Evolutionary conservation across 2,113 vertebrate genomes (phyloP), one percentile per base, ranked within the genome.

Genomic region (Taurulus bubalis): DNA sequence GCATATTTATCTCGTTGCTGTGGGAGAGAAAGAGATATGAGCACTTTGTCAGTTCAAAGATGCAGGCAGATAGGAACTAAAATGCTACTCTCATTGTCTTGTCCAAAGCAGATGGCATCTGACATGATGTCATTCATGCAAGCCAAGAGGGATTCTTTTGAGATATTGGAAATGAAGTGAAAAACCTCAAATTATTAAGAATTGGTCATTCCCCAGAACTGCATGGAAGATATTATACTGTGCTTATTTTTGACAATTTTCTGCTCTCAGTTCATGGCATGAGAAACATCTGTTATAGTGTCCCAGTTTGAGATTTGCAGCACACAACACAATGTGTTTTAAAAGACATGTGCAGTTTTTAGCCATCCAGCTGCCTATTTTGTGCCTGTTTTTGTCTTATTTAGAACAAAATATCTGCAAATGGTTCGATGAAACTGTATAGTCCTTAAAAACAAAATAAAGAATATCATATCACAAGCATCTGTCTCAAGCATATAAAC

Each of bases 91-190:
- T 80, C 58, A 72, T 71, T 80, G 79, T 89, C 76, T 60, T 7
- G 65, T 75, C 71, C 75, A n/a, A 65, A 87, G 68, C 84, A 90
- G 85, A 91, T 91, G 80, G n/a, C 85, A 90, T 90, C 83, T 63
- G 42, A 62, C 24, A 83, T 65, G 45, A 70, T 76, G 71, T 62
- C 70, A 77, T 80, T 68, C 76, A 66, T 69, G 70, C 47, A 32
- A 69, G 83, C 79, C 78, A 78, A 79, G 67, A 68, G 63, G 11
- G 3, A n/a, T 24, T 55, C 81, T 83, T 75, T 16, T 80, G 80
- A 85, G 80, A 71, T 73, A 74, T 38, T 10, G 38, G 71, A 68
- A 87, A 70, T 22, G 9, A 22, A 51, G 11, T n/a, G 24, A 76
- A 71, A 87, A 85, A 45, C n/a, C 18, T 67, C 30, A 85, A 82